A percentile compares a stretch with the other conserved stretches of the same genome.
These are phyloP conservation scores for Solea solea DNA, from an alignment of 2,113 vertebrate genomes.

Conservation along the genomic window DNA sequence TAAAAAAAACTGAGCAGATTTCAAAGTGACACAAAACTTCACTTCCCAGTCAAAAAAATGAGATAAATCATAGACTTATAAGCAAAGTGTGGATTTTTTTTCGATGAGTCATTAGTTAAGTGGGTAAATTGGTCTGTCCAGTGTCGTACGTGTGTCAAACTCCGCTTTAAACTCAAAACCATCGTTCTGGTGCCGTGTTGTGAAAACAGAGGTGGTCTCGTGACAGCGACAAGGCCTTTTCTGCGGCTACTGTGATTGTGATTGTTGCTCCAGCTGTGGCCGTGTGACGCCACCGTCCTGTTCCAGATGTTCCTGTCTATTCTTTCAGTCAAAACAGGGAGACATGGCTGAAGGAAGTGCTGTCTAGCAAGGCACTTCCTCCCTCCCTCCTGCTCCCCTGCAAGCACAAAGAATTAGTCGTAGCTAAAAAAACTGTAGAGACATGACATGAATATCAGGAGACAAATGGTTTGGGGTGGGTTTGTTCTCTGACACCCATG, in stretches of 20 bases:
- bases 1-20: no score
- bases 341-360: slow-evolving; percentile 66
- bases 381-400: slow-evolving; percentile 37
- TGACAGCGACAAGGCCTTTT: slow-evolving; percentile 29
- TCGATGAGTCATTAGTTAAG: no score
- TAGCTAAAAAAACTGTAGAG: slow-evolving; percentile 1
- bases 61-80: no score
- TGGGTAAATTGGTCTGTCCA: no score
- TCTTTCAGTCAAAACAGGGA: slow-evolving; percentile 66
- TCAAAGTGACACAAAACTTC: no score
- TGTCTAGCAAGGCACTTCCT: slow-evolving; percentile 77
- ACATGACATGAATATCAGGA: slow-evolving; percentile 72
- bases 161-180: slow-evolving; percentile 17
- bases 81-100: no score
- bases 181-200: slow-evolving; percentile 64
- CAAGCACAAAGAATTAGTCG: slow-evolving; percentile 19
- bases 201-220: slow-evolving; percentile 55
- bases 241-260: slow-evolving; percentile 36
- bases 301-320: slow-evolving; percentile 79
- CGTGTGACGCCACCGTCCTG: slow-evolving; percentile 65
- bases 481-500: slow-evolving; percentile 54
- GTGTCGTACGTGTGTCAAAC: no score
- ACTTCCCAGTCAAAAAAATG: no score
- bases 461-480: slow-evolving; percentile 52
- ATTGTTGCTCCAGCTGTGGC: slow-evolving; percentile 69